Conservation (phyloP, 2,888 invertebrate species). For the Macrophya alboannulata region DNA sequence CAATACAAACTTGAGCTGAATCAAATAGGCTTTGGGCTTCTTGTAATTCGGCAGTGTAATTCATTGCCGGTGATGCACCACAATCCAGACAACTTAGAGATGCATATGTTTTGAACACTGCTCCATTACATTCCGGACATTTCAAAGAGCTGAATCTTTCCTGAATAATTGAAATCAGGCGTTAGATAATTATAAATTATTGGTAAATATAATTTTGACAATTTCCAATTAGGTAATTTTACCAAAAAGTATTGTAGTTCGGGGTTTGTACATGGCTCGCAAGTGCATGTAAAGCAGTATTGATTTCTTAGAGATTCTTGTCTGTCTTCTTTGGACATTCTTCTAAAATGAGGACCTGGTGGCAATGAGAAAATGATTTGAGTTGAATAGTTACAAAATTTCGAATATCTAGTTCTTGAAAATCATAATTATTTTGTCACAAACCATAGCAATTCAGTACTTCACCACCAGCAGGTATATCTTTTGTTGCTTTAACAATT, state of each 20-base stretch:
- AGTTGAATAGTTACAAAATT: background rate
- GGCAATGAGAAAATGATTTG: conserved; percentile 59
- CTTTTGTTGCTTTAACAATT: conserved; percentile 86
- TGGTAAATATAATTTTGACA: background rate
- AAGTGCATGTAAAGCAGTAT: conserved; percentile 91
- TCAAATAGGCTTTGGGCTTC: conserved; percentile 73
- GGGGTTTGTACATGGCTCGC: conserved; percentile 85
- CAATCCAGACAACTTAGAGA: conserved; percentile 74
- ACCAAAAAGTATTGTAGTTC: conserved; percentile 71
- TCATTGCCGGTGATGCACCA: conserved; percentile 67
- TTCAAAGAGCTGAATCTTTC: conserved; percentile 78
- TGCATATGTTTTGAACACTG: conserved; percentile 66
- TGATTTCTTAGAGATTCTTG: conserved; percentile 85
- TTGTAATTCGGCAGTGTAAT: conserved; percentile 70
- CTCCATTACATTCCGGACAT: conserved; percentile 78
- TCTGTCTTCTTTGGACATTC: conserved; percentile 84
- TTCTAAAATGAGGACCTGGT: conserved; percentile 86
- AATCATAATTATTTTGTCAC: conserved; percentile 49
- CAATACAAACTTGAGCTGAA: conserved; percentile 64
- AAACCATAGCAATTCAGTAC: conserved; percentile 92
- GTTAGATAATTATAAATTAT: conserved; percentile 12
- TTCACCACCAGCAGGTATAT: conserved; percentile 86
- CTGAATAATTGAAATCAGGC: conserved; percentile 66
- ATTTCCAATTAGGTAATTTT: conserved; percentile 57
- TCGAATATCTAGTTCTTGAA: background rate